Conservation (phyloP, 2,888 invertebrate species). For the Pecten maximus region DNA sequence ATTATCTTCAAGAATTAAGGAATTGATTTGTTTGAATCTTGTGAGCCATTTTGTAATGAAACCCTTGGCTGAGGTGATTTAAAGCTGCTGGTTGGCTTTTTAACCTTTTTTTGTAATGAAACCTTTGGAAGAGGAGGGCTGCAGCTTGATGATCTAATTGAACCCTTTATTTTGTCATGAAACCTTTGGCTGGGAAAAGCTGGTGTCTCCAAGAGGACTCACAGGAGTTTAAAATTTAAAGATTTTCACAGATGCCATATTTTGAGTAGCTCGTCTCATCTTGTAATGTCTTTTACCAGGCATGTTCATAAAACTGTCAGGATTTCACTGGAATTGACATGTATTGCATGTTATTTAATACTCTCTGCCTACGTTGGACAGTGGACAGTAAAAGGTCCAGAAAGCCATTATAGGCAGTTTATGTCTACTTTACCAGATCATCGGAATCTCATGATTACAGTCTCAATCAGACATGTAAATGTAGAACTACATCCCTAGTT, state of each 20-base stretch:
- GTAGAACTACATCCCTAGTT: not conserved
- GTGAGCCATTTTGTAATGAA: too few relatives aligned
- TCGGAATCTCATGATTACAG: not conserved
- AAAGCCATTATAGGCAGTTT: not conserved
- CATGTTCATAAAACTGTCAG: slow-evolving; percentile 14
- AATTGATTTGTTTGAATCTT: too few relatives aligned
- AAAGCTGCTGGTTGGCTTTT: too few relatives aligned
- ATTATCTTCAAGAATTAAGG: too few relatives aligned
- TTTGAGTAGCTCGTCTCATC: not conserved
- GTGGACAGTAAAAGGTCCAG: not conserved
- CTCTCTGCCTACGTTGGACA: not conserved
- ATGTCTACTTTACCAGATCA: not conserved
- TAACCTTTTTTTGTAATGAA: too few relatives aligned
- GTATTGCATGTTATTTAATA: not conserved
- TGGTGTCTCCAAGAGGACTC: too few relatives aligned
- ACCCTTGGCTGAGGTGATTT: too few relatives aligned
- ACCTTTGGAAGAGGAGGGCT: too few relatives aligned
- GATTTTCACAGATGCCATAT: not conserved
- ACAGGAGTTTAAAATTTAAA: not conserved
- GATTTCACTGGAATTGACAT: not conserved
- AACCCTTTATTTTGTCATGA: too few relatives aligned
- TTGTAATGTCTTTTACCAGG: not conserved
- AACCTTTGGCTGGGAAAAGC: too few relatives aligned
- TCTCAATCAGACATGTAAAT: slow-evolving; percentile 16
- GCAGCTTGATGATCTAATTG: too few relatives aligned